Base-by-base conservation (phyloP, 2,888 invertebrate species). In the Nemurella pictetii region DNA sequence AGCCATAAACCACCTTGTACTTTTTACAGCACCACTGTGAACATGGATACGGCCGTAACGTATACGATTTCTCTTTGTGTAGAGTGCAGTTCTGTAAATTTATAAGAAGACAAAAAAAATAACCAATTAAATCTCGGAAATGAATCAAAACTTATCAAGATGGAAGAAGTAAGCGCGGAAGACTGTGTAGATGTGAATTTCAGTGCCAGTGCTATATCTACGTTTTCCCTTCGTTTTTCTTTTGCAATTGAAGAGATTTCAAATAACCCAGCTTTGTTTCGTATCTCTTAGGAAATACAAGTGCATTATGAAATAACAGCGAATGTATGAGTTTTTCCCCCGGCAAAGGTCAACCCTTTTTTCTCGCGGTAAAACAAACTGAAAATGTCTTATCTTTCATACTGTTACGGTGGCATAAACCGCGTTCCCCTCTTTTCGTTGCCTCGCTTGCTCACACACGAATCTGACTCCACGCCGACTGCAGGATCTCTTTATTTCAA, bases 241-340 rank as follows among this genome's bases (percentile, higher is more conserved):
- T 75, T 75, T 75, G 75, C 75, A 28, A 75, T 75, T 28, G 28
- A 75, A 26, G 26, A 28, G 75, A 75, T 75, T 75, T 26, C 26
- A 27, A 75, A 75, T 26, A 27, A 27, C 75, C 75, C 15, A 75
- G 75, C 75, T 75, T 75, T 75, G 75, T 75, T 75, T 28, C 75
- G 55, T 55, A 20, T 55, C 55, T 55, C 55, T 3, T 55, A 55
- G 55, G 55, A 55, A 55, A 7, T 55, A 55, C 55, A 55, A 55
- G 55, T 55, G 55, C 55, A 55, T 55, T 55, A 55, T 55, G 55
- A 55, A 55, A 55, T 55, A 55, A 55, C 55, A 55, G 55, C 55
- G 55, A 55, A 55, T 55, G 55, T 55, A 55, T 55, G 55, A 55
- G 55, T 20, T 55, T 55, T 55, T 55, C 55, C 20, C 55, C 20